Evolutionary conservation across 2,888 invertebrate genomes (phyloP).

Genomic region (Aproaerema taeniolella): DNA sequence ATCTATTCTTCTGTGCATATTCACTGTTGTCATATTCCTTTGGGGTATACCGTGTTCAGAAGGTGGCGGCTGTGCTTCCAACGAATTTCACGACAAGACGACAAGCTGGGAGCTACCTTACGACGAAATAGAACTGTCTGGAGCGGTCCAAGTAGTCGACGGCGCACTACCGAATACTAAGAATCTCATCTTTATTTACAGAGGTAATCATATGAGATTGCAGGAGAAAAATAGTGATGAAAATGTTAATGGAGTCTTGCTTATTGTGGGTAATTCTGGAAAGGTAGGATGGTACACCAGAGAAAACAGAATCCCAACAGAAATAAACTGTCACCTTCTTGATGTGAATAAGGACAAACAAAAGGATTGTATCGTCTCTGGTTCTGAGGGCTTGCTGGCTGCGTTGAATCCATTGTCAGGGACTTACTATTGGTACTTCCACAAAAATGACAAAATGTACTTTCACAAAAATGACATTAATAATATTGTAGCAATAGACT

Average conservation of each 20-base stretch:
- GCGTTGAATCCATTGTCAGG: slow-evolving; percentile 72
- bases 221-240: slow-evolving; percentile 63
- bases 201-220: slow-evolving; percentile 80
- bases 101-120: slow-evolving; percentile 83
- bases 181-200: slow-evolving; percentile 85
- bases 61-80: slow-evolving; percentile 79
- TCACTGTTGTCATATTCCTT: slow-evolving; percentile 84
- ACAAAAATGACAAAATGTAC: slow-evolving; percentile 69
- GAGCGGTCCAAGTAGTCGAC: slow-evolving; percentile 82
- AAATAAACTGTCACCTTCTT: slow-evolving; percentile 84
- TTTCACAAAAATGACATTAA: no score
- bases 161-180: slow-evolving; percentile 80
- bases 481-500: slow-evolving; percentile 78
- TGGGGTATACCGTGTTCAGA: slow-evolving; percentile 87
- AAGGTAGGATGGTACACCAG: slow-evolving; percentile 85
- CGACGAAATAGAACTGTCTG: slow-evolving; percentile 82
- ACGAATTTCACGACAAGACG: slow-evolving; percentile 75
- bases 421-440: slow-evolving; percentile 78
- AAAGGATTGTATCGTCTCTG: slow-evolving; percentile 85
- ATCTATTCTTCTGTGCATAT: slow-evolving; percentile 83
- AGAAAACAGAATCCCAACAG: slow-evolving; percentile 81
- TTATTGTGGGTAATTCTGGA: slow-evolving; percentile 83
- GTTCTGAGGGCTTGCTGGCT: slow-evolving; percentile 79
- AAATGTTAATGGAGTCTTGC: slow-evolving; percentile 81
- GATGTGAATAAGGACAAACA: slow-evolving; percentile 85